Evolutionary conservation across 2,888 invertebrate species (phyloP).

Genomic region (Brachylomia viminalis): DNA sequence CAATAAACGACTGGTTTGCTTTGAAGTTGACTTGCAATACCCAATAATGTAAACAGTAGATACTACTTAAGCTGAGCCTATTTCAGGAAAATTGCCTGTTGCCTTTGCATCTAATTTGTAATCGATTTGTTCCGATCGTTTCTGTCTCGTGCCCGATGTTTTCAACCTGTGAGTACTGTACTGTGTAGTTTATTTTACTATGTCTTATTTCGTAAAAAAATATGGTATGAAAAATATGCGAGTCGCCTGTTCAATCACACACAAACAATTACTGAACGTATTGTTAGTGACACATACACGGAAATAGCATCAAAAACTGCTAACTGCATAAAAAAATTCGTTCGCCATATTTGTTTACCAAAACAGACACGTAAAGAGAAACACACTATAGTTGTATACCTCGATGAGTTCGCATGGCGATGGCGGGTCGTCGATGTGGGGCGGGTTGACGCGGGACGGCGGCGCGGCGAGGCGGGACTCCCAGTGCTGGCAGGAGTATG

Average conservation of each 20-base stretch:
- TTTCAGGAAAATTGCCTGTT: constrained; percentile 47
- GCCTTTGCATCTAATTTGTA: constrained; percentile 23
- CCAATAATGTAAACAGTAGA: constrained; percentile 42
- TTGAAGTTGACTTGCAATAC: constrained; percentile 16
- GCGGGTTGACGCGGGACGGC: constrained; percentile 85
- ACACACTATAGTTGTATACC: constrained; percentile 73
- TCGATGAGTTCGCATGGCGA: constrained; percentile 88
- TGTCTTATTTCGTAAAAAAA: constrained; percentile 34
- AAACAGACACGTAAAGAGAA: constrained; percentile 36
- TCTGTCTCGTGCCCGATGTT: constrained; percentile 29
- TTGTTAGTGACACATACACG: not conserved
- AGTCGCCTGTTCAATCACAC: not conserved
- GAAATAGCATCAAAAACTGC: not conserved
- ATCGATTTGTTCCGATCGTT: constrained; percentile 28
- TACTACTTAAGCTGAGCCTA: constrained; percentile 19
- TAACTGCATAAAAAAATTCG: not conserved
- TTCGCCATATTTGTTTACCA: constrained; percentile 30
- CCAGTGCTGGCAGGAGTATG: constrained; percentile 91
- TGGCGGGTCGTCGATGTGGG: constrained; percentile 84
- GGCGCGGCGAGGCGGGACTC: constrained; percentile 90
- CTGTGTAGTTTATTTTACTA: constrained; percentile 33
- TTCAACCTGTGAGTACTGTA: constrained; percentile 45
- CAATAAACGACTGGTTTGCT: not conserved
- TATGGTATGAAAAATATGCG: not conserved
- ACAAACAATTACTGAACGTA: not conserved